A percentile compares a stretch with the other conserved stretches of the same genome.
Conservation (phyloP, 2,113 vertebrate species). For the Oryzias woworae region DNA sequence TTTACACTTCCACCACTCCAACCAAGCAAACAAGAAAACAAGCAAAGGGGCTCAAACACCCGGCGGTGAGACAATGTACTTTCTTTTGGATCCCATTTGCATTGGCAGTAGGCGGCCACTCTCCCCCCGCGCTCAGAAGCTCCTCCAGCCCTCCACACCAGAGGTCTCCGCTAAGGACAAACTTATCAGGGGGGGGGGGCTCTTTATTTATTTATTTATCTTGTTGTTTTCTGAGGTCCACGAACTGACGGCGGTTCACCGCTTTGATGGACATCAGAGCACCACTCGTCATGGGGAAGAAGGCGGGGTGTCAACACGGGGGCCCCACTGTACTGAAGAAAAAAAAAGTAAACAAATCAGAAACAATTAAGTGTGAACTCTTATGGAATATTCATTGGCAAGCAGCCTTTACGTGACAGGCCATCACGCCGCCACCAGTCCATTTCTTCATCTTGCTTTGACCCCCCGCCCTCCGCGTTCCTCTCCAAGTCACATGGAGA, state of each 20-base stretch:
- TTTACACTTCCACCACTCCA: no score
- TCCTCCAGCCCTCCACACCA: conserved; percentile 54
- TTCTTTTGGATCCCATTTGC: conserved; percentile 51
- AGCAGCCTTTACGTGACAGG: conserved; percentile 75
- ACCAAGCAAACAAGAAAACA: not conserved
- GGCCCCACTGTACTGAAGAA: conserved; percentile 69
- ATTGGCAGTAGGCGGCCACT: conserved; percentile 69
- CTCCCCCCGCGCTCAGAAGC: conserved; percentile 48
- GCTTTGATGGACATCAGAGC: conserved; percentile 69
- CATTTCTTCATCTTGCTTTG: conserved; percentile 39
- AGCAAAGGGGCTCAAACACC: conserved; percentile 22
- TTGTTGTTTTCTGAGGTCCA: conserved; percentile 57
- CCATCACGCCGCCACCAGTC: conserved; percentile 72
- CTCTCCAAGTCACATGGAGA: conserved; percentile 69
- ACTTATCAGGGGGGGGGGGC: conserved; percentile 25
- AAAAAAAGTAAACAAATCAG: conserved; percentile 81
- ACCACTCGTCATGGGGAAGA: conserved; percentile 55
- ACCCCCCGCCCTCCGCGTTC: conserved; percentile 23
- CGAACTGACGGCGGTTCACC: conserved; percentile 65
- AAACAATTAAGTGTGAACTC: conserved; percentile 83
- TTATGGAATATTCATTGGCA: conserved; percentile 81
- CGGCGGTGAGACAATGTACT: conserved; percentile 27
- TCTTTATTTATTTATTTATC: conserved; percentile 7
- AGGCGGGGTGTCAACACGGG: conserved; percentile 53
- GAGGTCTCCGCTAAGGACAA: conserved; percentile 42